Evolutionary conservation across 1,140 invertebrate genomes (phyloP).

Genomic region (Lordiphosa clarofinis): DNA sequence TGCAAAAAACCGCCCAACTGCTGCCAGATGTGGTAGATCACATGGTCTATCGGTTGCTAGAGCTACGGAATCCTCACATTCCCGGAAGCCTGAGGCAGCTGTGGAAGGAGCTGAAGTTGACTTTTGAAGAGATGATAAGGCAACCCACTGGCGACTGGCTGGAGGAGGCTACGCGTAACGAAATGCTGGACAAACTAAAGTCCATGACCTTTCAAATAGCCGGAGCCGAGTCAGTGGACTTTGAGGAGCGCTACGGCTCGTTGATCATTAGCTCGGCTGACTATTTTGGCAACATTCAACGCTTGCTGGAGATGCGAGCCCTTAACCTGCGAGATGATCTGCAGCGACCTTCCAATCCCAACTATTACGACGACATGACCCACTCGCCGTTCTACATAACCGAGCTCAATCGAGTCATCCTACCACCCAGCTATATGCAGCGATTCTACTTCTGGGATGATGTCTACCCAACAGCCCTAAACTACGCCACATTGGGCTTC

Average conservation of each 20-base stretch:
- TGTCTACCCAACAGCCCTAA: constrained; percentile 91
- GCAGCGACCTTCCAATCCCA: constrained; percentile 90
- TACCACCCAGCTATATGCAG: constrained; percentile 96
- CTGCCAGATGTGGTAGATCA: constrained; percentile 60
- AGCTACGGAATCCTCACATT: constrained; percentile 44
- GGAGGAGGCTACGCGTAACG: constrained; percentile 28
- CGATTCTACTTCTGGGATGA: constrained; percentile 94
- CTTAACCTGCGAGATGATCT: constrained; percentile 85
- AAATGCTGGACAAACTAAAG: constrained; percentile 53
- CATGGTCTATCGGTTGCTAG: constrained; percentile 41
- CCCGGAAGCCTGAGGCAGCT: constrained; percentile 38
- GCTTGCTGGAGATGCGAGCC: constrained; percentile 85
- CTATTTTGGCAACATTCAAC: constrained; percentile 93
- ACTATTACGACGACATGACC: constrained; percentile 91
- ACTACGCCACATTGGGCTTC: constrained; percentile 97
- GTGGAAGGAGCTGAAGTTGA: constrained; percentile 53
- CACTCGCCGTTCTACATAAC: constrained; percentile 96
- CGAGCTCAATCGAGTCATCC: constrained; percentile 96
- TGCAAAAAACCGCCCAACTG: constrained; percentile 28
- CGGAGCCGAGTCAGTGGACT: constrained; percentile 38
- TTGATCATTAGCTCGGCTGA: constrained; percentile 84
- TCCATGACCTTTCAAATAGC: constrained; percentile 53
- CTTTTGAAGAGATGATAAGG: constrained; percentile 42
- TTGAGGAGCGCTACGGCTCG: constrained; percentile 80
- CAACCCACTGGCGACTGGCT: constrained; percentile 38